A percentile compares a stretch with the other conserved stretches of the same genome.
Evolutionary conservation across 2,797 vertebrate genomes (phyloP).

Genomic region (Apogon hyalosoma): DNA sequence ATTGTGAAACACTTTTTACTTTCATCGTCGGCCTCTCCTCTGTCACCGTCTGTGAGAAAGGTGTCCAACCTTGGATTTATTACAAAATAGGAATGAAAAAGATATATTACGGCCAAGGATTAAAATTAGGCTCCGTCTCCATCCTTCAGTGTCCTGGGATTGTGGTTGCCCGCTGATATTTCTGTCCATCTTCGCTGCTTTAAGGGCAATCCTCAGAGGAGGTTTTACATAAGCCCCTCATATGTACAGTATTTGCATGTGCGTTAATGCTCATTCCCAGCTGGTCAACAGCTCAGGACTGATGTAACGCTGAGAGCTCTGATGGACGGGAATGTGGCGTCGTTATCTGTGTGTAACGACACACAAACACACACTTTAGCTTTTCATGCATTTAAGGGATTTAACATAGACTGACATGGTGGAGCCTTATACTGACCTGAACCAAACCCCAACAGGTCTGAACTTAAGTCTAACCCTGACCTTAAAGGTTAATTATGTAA

Average conservation of each 20-base stretch:
- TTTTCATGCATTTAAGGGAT: no score
- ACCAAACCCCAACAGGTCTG: no score
- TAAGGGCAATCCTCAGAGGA: not conserved
- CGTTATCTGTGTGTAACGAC: not conserved
- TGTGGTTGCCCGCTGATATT: not conserved
- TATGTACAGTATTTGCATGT: slow-evolving; percentile 24
- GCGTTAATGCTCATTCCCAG: slow-evolving; percentile 22
- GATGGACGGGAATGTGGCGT: slow-evolving; percentile 15
- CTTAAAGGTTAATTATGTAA: no score
- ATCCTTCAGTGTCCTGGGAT: not conserved
- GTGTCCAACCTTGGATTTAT: slow-evolving; percentile 3
- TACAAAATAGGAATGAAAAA: slow-evolving; percentile 6
- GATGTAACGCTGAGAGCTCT: slow-evolving; percentile 1
- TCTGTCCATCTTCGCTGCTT: not conserved
- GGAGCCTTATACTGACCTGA: no score
- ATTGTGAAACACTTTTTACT: slow-evolving; percentile 18
- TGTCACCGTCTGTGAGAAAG: slow-evolving; percentile 11
- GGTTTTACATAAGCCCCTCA: slow-evolving; percentile 32
- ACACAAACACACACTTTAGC: not conserved
- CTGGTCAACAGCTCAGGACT: slow-evolving; percentile 18
- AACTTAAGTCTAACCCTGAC: no score
- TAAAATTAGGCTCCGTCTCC: not conserved
- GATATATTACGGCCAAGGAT: not conserved
- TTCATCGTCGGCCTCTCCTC: slow-evolving; percentile 10
- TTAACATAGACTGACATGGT: no score